Evolutionary conservation across 2,113 vertebrate species (phyloP).

Genomic region (Gymnogyps californianus): DNA sequence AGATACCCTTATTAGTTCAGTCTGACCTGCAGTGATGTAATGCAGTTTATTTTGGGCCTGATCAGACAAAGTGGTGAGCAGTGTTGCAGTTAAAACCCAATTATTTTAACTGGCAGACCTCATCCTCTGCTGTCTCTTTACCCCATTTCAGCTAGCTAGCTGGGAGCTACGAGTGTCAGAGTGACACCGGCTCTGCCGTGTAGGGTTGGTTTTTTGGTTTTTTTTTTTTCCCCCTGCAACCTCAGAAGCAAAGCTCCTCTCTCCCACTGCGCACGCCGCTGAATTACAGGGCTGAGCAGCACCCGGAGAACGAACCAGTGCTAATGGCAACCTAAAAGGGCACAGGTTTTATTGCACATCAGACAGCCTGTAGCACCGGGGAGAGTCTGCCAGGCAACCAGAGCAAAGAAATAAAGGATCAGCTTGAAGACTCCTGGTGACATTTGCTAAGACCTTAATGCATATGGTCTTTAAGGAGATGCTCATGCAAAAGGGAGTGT

Average conservation of each 20-base stretch:
- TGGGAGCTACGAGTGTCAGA: background rate
- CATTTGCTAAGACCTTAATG: background rate
- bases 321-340: background rate
- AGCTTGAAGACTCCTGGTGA: background rate
- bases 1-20: background rate
- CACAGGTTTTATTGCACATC: background rate
- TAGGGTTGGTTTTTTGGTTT: too few species aligned
- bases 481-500: background rate
- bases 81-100: background rate
- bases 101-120: conserved; percentile 8
- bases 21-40: conserved; percentile 27
- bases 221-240: background rate
- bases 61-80: conserved; percentile 14
- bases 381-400: background rate
- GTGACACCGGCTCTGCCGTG: fast-evolving
- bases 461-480: background rate
- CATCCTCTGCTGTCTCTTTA: background rate
- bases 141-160: background rate
- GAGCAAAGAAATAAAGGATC: background rate
- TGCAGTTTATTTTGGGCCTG: conserved; percentile 45
- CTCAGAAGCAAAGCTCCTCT: background rate
- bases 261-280: background rate
- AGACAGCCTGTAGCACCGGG: background rate
- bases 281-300: background rate
- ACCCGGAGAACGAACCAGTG: background rate